Conservation (phyloP, 2,113 vertebrate species). For the Phrynocephalus versicolor region DNA sequence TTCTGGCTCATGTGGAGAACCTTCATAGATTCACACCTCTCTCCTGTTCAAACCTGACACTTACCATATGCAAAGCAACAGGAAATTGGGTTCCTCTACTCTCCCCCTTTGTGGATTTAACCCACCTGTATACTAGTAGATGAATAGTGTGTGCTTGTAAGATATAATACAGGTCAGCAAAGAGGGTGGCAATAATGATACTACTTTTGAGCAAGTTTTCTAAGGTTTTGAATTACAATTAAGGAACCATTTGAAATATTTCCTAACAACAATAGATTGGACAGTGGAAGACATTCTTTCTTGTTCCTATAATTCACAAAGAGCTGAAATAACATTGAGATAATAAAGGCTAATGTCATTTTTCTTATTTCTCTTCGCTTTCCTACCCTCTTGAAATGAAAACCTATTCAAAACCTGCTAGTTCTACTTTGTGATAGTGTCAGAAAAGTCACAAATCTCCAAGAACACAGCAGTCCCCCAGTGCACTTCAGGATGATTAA, state of each 20-base stretch:
- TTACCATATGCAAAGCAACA: no score
- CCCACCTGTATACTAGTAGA: no score
- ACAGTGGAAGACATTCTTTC: background rate
- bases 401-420: background rate
- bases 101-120: no score
- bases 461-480: background rate
- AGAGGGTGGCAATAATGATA: background rate
- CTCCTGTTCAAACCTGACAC: no score
- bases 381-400: background rate
- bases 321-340: background rate
- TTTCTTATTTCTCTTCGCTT: constrained; percentile 5
- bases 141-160: background rate
- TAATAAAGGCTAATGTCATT: background rate
- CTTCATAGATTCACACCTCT: no score
- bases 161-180: background rate
- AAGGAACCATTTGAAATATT: background rate
- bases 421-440: constrained; percentile 10
- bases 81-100: no score
- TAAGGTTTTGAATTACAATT: background rate
- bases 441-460: constrained; percentile 27
- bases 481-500: constrained; percentile 1
- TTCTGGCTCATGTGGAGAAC: no score
- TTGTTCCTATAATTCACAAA: background rate
- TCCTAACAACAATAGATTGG: background rate
- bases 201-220: background rate